Percentiles rank a stretch among this genome's conserved stretches.
These are phyloP conservation scores for Hyposmocoma kahamanoa DNA, from an alignment of 1,140 invertebrate species.

Conservation along the genomic window DNA sequence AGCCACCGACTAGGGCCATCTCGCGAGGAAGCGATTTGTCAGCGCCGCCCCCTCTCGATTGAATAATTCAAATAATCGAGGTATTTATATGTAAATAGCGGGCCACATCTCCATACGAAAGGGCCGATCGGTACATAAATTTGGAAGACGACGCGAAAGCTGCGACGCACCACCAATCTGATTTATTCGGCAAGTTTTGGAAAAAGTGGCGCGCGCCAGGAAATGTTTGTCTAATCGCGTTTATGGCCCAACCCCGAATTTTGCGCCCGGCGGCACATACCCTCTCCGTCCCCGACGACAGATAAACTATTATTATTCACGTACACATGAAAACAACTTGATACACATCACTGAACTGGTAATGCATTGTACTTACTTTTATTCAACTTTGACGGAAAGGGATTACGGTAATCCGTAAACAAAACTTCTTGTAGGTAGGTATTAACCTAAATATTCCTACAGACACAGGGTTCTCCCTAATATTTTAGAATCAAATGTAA, in stretches of 20 bases:
- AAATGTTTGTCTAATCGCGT: slow-evolving; percentile 72
- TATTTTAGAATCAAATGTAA: too few relatives aligned
- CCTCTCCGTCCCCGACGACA: too few relatives aligned
- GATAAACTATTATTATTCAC: too few relatives aligned
- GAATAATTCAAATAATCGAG: slow-evolving; percentile 74
- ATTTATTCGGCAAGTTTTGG: slow-evolving; percentile 70
- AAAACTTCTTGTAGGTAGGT: too few relatives aligned
- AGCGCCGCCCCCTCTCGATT: slow-evolving; percentile 72
- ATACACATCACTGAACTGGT: too few relatives aligned
- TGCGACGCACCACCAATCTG: slow-evolving; percentile 67
- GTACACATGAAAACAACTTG: too few relatives aligned
- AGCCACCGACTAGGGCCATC: slow-evolving; percentile 60
- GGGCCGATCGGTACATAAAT: slow-evolving; percentile 72
- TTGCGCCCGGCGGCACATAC: slow-evolving; percentile 47
- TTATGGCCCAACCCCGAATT: slow-evolving; percentile 53
- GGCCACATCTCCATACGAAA: slow-evolving; percentile 72
- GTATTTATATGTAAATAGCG: slow-evolving; percentile 73
- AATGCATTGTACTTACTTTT: too few relatives aligned
- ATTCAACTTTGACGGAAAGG: too few relatives aligned
- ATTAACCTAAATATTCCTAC: too few relatives aligned
- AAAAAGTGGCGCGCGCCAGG: slow-evolving; percentile 67
- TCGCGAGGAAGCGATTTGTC: slow-evolving; percentile 72
- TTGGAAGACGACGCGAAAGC: slow-evolving; percentile 69
- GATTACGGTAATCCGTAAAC: too few relatives aligned
- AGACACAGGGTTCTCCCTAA: too few relatives aligned